Evolutionary conservation across 2,797 vertebrate genomes (phyloP), one percentile per base, ranked within the genome.

Genomic region (Poecilia wingei): DNA sequence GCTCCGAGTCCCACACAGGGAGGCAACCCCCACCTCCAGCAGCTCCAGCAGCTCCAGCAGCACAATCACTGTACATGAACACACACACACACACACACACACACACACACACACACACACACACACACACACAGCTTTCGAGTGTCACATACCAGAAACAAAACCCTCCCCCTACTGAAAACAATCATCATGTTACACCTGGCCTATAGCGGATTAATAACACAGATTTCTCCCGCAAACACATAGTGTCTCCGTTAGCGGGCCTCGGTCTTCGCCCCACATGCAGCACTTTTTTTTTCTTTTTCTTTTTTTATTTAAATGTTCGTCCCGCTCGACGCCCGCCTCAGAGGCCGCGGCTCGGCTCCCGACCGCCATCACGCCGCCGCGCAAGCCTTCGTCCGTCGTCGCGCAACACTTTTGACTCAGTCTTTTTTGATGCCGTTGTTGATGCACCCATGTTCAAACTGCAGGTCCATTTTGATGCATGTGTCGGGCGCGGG

Each of bases 1-100:
- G 94, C 95, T 97, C 96, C 94, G 92, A 93, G 92, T 91, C 91
- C 88, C 91, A 92, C 91, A 93, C 92, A 93, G 90, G 90, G 90
- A 93, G 91, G 87, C 91, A 89, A 91, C 91, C 92, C 93, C 92
- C 92, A 88, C 91, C 87, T 84, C 79, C 83, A 82, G 82, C 31
- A 57, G 20, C 84, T 82, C 76, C 85, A 81, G 80, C n/a, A 57
- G 57, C 16, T 41, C 39, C 39, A 70, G 41, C 81, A 88, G 70
- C 84, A 83, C 92, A 87, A 90, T 77, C 89, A 89, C 90, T 88
- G 89, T 87, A 82, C 77, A 84, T 71, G 72, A 68, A 55, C 76
- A 64, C 68, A 16, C 68, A 25, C 66, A 43, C 22, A 43, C 22
- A 68, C 22, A 43, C 51, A 78, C 39, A 7, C 36, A 51, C 64